phyloP scores from a whole-genome alignment of 2,888 invertebrate species.

The Amphimallon solstitiale region DNA sequence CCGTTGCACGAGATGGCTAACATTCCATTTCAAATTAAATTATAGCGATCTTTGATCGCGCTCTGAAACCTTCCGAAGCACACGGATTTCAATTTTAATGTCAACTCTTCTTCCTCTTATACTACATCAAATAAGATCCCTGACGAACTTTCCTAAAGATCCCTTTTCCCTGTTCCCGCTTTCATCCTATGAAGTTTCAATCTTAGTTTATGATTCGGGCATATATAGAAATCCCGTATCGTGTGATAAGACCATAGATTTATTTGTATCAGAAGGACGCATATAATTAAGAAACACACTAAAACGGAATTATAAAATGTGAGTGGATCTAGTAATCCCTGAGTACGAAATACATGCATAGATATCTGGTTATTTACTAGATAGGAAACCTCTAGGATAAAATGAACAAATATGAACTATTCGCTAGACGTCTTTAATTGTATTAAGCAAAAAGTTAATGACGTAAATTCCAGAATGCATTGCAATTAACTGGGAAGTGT shows the following conservation, averaged over 20 bases:
- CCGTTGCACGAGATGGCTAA: conserved; percentile 34
- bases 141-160: conserved; percentile 57
- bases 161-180: conserved; percentile 1
- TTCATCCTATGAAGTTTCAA: conserved; percentile 36
- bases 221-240: conserved; percentile 62
- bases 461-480: too few relatives aligned
- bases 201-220: conserved; percentile 61
- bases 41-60: conserved; percentile 63
- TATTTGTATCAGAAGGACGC: neutral
- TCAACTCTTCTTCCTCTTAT: conserved; percentile 62
- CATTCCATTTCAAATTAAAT: conserved; percentile 45
- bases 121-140: conserved; percentile 59
- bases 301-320: too few relatives aligned
- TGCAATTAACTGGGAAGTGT: too few relatives aligned
- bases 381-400: too few relatives aligned
- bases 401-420: too few relatives aligned
- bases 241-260: conserved; percentile 27
- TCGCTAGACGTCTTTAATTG: too few relatives aligned
- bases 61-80: conserved; percentile 58
- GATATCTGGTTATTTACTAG: too few relatives aligned
- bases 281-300: too few relatives aligned
- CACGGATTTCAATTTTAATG: conserved; percentile 63
- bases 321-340: too few relatives aligned
- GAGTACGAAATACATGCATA: too few relatives aligned
- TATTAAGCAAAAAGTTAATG: too few relatives aligned